Evolutionary conservation across 1,140 invertebrate genomes (phyloP).

Genomic region (Spodoptera litura): DNA sequence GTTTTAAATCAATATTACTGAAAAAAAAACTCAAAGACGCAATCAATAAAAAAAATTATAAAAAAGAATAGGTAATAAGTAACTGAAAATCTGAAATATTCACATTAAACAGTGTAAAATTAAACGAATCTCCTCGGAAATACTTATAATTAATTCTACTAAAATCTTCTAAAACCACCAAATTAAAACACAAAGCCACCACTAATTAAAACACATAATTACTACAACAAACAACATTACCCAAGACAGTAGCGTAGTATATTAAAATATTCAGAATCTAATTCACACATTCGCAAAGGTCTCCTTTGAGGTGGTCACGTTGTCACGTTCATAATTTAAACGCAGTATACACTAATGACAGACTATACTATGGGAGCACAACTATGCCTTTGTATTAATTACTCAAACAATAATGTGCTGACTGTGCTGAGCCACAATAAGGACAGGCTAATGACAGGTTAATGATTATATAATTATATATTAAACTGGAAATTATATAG

Average conservation of each 20-base stretch:
- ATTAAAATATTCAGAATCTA: conserved; percentile 40
- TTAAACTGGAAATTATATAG: neutral
- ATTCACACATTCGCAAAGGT: conserved; percentile 38
- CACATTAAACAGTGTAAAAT: no score
- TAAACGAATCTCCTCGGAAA: no score
- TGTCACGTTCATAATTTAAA: conserved; percentile 66
- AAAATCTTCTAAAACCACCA: no score
- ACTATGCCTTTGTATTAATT: conserved; percentile 37
- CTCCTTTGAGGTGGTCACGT: conserved; percentile 62
- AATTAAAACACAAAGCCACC: no score
- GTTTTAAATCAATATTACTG: no score
- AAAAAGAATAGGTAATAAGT: no score
- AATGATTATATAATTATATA: neutral
- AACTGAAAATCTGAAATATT: no score
- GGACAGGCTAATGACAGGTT: neutral
- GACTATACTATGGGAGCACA: conserved; percentile 20
- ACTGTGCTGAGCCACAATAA: neutral
- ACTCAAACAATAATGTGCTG: conserved; percentile 44
- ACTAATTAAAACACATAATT: no score
- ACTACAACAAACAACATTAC: neutral
- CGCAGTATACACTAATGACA: conserved; percentile 61
- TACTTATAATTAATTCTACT: no score
- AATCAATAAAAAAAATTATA: no score
- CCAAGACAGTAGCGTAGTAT: conserved; percentile 13
- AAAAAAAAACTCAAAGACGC: no score